Evolutionary conservation across 2,113 vertebrate species (phyloP), one percentile per base, ranked within the genome.

Genomic region (Redunca redunca): DNA sequence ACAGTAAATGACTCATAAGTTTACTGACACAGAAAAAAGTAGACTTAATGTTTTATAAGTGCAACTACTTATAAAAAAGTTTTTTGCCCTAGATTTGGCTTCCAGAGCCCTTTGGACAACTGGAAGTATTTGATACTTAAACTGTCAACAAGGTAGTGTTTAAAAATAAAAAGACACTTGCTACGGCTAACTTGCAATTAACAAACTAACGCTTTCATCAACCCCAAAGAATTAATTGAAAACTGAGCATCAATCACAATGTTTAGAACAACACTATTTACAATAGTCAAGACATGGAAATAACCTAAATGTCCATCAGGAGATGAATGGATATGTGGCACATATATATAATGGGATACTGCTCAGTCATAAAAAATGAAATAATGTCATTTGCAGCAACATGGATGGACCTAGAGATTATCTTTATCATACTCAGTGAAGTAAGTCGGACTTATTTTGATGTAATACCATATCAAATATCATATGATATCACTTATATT

Each of bases 61-160:
- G 15, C 19, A 58, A 33, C 85, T 90, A 98, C 92, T 96, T 93
- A 64, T 90, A 92, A 40, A 90, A 93, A 96, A 81, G 78, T 52
- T 21, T 81, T 91, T 90, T 93, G 50, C 33, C 19, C 12, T 81
- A 7, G 12, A 55, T 26, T 26, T 95, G 52, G 26, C 50, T 92
- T 62, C 33, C 26, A 88, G 53, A 78, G 25, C 6, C 4, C 46
- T 92, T 88, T 93, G 48, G 5, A n/a, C n/a, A 92, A 94, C 14
- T 85, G 2, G 1, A 82, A 94, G 26, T 57, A 64, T 60, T 78
- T 91, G 43, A 53, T 60, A 78, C 53, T 71, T 64, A 74, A 80
- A 5, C 23, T 78, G 1, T 33, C 48, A 7, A 64, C 19, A 82
- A 53, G 48, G 50, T 0, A 86, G 12, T 60, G 2, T 21, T 48